A percentile compares a stretch with the other conserved stretches of the same genome.
Evolutionary conservation across 2,888 invertebrate species (phyloP).

Genomic region (Erpobdella octoculata): DNA sequence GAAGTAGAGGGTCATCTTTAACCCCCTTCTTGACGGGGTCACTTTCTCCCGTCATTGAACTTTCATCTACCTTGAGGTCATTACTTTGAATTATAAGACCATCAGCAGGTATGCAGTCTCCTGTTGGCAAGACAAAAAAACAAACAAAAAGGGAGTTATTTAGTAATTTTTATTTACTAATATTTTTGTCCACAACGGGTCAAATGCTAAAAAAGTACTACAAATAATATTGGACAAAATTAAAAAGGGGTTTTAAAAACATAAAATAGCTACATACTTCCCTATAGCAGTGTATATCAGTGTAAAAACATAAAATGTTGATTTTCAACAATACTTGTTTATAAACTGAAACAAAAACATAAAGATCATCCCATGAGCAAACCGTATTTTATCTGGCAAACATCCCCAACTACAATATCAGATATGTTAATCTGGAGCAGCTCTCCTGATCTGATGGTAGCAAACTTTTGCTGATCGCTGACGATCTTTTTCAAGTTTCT

Average conservation of each 20-base stretch:
- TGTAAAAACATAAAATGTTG: too few relatives aligned
- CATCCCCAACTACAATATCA: constrained; percentile 28
- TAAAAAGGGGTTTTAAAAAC: too few relatives aligned
- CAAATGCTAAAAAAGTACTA: too few relatives aligned
- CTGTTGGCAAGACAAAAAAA: neutral
- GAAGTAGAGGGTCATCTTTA: constrained; percentile 16
- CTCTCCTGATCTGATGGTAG: constrained; percentile 20
- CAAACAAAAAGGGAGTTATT: neutral
- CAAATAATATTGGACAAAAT: too few relatives aligned
- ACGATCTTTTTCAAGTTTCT: constrained; percentile 19
- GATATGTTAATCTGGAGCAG: constrained; percentile 8
- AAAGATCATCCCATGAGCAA: neutral
- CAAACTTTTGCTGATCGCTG: constrained; percentile 18
- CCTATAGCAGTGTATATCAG: too few relatives aligned
- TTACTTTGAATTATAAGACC: constrained; percentile 27
- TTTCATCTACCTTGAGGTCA: constrained; percentile 27
- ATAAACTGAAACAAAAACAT: neutral
- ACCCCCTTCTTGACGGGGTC: constrained; percentile 14
- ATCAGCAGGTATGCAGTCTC: constrained; percentile 27
- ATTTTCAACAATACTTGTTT: too few relatives aligned
- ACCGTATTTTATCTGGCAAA: constrained; percentile 29
- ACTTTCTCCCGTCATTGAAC: constrained; percentile 26
- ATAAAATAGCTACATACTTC: too few relatives aligned
- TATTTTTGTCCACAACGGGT: too few relatives aligned
- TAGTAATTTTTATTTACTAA: too few relatives aligned